Conservation (phyloP, 2,888 invertebrate genomes). For the Cynaeus angustus region DNA sequence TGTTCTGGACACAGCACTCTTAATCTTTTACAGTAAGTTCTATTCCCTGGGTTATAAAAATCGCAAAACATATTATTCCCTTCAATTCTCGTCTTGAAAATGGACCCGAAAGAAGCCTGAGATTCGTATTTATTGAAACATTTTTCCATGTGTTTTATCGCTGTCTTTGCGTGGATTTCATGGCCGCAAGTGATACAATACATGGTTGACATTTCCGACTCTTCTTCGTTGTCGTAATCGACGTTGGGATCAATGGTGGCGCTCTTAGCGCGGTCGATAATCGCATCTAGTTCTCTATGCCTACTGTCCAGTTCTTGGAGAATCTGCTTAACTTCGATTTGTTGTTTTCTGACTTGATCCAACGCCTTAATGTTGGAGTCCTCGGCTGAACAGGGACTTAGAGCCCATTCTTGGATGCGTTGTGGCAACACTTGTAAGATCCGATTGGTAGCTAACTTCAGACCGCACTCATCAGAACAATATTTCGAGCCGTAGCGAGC, state of each 20-base stretch:
- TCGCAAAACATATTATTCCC: slow-evolving; percentile 98
- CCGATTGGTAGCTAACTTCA: slow-evolving; percentile 88
- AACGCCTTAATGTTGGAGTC: slow-evolving; percentile 77
- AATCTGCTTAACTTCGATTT: slow-evolving; percentile 84
- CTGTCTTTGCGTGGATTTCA: slow-evolving; percentile 93
- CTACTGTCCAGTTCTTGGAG: slow-evolving; percentile 87
- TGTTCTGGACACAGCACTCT: slow-evolving; percentile 98
- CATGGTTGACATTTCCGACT: slow-evolving; percentile 83
- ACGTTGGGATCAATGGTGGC: slow-evolving; percentile 79
- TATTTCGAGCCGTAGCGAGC: slow-evolving; percentile 90
- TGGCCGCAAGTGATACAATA: slow-evolving; percentile 98
- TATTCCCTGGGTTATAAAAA: slow-evolving; percentile 89
- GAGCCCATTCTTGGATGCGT: slow-evolving; percentile 94
- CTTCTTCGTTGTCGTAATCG: slow-evolving; percentile 79
- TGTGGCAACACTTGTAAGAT: slow-evolving; percentile 82
- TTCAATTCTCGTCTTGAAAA: slow-evolving; percentile 95
- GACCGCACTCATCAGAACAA: slow-evolving; percentile 93
- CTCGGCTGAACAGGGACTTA: slow-evolving; percentile 90
- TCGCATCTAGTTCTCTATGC: slow-evolving; percentile 84
- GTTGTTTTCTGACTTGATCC: slow-evolving; percentile 82
- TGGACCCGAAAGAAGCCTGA: slow-evolving; percentile 96
- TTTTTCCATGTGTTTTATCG: slow-evolving; percentile 97
- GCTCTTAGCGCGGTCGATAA: slow-evolving; percentile 86
- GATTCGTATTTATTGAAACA: slow-evolving; percentile 99
- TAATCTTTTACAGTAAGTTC: slow-evolving; percentile 96